Conservation (phyloP, 2,797 vertebrate species). For the Heliangelus exortis region DNA sequence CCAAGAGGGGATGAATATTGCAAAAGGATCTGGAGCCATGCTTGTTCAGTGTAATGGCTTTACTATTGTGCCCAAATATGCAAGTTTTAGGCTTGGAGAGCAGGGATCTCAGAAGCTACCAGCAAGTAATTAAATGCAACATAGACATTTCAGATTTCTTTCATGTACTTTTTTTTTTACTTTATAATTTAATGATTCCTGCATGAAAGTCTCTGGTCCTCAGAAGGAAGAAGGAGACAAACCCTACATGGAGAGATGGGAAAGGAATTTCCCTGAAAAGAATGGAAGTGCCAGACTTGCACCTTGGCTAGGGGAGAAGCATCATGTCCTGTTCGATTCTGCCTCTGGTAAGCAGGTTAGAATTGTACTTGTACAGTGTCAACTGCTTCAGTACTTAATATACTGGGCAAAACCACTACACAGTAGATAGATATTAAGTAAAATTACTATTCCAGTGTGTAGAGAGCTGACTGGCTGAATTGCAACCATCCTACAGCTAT, state of each 20-base stretch:
- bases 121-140: background rate
- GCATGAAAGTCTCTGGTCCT: background rate
- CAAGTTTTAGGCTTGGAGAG: background rate
- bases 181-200: background rate
- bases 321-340: background rate
- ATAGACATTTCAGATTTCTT: background rate
- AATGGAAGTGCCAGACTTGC: background rate
- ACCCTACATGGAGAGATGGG: background rate
- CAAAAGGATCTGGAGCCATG: background rate
- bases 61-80: background rate
- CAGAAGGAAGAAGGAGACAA: background rate
- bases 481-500: background rate
- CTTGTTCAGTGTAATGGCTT: background rate
- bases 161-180: background rate
- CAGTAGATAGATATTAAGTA: background rate
- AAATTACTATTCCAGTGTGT: background rate
- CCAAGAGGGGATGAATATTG: background rate
- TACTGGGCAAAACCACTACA: background rate
- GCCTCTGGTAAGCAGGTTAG: background rate
- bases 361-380: background rate
- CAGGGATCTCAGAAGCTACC: background rate
- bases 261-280: background rate
- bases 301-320: too few relatives aligned
- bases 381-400: background rate
- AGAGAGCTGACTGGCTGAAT: background rate